Evolutionary conservation across 2,888 invertebrate genomes (phyloP).

Genomic region (Vandiemenella viatica): DNA sequence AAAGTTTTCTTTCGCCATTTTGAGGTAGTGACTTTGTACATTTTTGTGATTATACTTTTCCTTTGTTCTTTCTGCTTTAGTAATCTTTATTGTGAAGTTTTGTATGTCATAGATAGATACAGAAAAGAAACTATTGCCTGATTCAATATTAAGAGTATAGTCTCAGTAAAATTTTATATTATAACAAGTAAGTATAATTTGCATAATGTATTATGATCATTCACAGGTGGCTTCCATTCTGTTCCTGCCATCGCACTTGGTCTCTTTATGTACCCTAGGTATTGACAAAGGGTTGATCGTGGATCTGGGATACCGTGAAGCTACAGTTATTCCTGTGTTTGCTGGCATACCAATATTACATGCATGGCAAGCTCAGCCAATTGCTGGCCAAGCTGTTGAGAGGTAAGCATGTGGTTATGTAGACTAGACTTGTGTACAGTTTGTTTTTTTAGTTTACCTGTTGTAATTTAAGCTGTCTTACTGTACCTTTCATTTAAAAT

Average conservation of each 20-base stretch:
- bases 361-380: slow-evolving; percentile 67
- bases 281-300: slow-evolving; percentile 67
- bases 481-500: too few species aligned
- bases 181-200: neutral
- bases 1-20: slow-evolving; percentile 85
- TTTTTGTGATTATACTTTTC: too few species aligned
- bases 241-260: slow-evolving; percentile 74
- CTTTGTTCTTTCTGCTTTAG: too few species aligned
- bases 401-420: slow-evolving; percentile 33
- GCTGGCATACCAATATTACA: slow-evolving; percentile 74
- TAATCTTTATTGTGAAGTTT: too few species aligned
- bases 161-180: neutral
- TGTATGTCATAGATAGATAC: too few species aligned
- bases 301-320: slow-evolving; percentile 77
- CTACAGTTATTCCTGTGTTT: slow-evolving; percentile 65
- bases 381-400: slow-evolving; percentile 59
- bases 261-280: slow-evolving; percentile 69
- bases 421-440: neutral
- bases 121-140: too few species aligned
- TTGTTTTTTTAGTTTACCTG: neutral
- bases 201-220: too few species aligned
- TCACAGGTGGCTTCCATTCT: slow-evolving; percentile 54
- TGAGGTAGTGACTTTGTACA: slow-evolving; percentile 69
- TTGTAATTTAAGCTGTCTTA: neutral
- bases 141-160: too few species aligned